These are phyloP conservation scores for Helicoverpa armigera DNA, from an alignment of 1,140 invertebrate species.

Conservation along the genomic window DNA sequence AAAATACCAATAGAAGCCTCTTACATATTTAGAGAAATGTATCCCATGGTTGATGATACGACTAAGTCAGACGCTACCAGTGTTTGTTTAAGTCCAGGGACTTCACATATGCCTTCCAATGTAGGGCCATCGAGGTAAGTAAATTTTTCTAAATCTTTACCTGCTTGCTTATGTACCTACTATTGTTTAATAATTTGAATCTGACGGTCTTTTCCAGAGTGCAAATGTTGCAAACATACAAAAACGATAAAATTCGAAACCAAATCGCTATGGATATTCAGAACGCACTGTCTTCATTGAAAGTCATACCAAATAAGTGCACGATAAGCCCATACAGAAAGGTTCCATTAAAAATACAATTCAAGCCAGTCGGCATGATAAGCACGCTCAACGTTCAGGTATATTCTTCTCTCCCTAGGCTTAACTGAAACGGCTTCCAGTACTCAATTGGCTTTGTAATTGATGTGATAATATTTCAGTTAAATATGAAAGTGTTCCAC, in stretches of 20 bases:
- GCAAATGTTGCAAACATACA: conserved; percentile 73
- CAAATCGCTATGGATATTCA: conserved; percentile 74
- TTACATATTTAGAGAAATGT: conserved; percentile 77
- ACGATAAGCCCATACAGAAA: conserved; percentile 75
- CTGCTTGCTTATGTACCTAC: too few species aligned
- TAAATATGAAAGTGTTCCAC: conserved; percentile 79
- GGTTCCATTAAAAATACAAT: conserved; percentile 78
- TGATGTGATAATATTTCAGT: conserved; percentile 52
- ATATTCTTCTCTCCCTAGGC: background rate
- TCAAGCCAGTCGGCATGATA: conserved; percentile 80
- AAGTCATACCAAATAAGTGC: conserved; percentile 77
- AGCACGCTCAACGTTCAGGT: conserved; percentile 77
- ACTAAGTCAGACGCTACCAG: conserved; percentile 75
- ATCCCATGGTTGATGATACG: conserved; percentile 67
- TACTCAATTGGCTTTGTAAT: too few species aligned
- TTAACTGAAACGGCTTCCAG: too few species aligned
- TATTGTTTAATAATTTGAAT: background rate
- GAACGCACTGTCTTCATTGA: conserved; percentile 76
- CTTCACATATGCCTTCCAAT: conserved; percentile 48
- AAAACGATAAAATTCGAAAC: conserved; percentile 70
- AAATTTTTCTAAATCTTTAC: background rate
- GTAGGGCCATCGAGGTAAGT: conserved; percentile 67
- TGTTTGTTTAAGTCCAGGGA: conserved; percentile 70
- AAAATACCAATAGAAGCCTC: conserved; percentile 78
- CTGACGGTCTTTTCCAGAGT: conserved; percentile 58